Evolutionary conservation across 2,113 vertebrate genomes (phyloP).

Genomic region (Martes martes): DNA sequence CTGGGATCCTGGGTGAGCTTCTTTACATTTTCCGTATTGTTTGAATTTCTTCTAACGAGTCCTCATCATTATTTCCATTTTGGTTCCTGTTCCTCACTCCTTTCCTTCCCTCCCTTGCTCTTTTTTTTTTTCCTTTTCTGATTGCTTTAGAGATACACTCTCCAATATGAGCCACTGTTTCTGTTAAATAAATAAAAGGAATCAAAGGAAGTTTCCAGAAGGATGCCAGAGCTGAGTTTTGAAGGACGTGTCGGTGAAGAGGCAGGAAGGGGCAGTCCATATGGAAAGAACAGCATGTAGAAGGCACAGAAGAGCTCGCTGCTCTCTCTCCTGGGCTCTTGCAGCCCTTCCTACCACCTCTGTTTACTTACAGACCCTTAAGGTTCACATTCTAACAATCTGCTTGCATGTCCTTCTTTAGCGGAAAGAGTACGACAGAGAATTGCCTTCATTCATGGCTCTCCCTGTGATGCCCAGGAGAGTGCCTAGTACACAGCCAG

Average conservation of each 20-base stretch:
- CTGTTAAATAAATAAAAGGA: neutral
- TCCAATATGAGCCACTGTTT: neutral
- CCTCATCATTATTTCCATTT: neutral
- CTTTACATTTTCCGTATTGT: neutral
- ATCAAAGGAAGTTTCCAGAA: neutral
- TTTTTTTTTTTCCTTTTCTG: neutral
- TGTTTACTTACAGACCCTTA: neutral
- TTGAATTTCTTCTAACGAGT: neutral
- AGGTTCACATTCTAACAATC: neutral
- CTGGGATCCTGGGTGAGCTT: neutral
- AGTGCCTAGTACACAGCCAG: neutral
- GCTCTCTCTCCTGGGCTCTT: neutral
- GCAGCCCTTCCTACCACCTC: neutral
- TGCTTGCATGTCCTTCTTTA: neutral
- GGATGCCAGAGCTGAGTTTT: neutral
- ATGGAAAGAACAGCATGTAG: neutral
- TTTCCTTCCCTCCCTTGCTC: neutral
- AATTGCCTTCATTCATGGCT: neutral
- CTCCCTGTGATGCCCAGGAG: neutral
- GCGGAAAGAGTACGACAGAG: neutral
- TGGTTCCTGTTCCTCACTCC: neutral
- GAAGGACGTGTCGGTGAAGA: neutral
- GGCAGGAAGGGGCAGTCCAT: neutral
- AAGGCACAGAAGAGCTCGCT: neutral
- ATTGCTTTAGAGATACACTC: neutral